Base-by-base conservation (phyloP, 1,140 invertebrate genomes). In the Zelostemma sp. region DNA sequence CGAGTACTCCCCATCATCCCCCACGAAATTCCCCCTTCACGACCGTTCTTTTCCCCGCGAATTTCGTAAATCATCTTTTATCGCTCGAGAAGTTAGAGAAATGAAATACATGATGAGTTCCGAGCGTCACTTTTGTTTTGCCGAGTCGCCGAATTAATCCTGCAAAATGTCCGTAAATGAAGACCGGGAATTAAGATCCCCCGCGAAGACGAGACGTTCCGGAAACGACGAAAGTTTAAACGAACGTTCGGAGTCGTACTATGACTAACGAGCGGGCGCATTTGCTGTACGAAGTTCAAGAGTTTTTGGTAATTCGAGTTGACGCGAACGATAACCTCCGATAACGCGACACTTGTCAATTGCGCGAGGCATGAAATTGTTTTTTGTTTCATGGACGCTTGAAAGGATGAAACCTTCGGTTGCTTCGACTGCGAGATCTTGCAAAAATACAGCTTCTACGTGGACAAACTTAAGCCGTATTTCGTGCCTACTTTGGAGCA, bases 401-500 rank as follows among this genome's bases (percentile, higher is more conserved):
- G 14, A 21, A 56, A 72, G 65, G 45, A 19, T 6, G 17, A 49
- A 38, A 45, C 14, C 1, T 54, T 6, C 41, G 49, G 57, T 6
- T 51, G 43, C 16, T 14, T 71, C 0, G 25, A 61, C 9, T 55
- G 21, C 8, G 33, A 59, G 0, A 1, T 47, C 4, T 50, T 63
- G 62, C 11, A 46, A 65, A 62, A 64, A 41, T 80, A 74, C 12
- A 61, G 46, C 0, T 46, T 28, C 1, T 81, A 67, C n/a, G 11
- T 80, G 0, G 76, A 83, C 1, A 59, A 57, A n/a, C 46, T 82
- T 28, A 73, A 62, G 16, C 54, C 63, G 1, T 12, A 81, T 5
- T 76, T 82, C 31, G 72, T 77, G 0, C 72, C 75, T 0, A 71
- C 63, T 25, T 62, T 82, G 25, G 78, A 82, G 46, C 58, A 55